Evolutionary conservation across 23 tunicate species (phyloP), one percentile per base, ranked within the genome.

Genomic region (Ciona savignyi): DNA sequence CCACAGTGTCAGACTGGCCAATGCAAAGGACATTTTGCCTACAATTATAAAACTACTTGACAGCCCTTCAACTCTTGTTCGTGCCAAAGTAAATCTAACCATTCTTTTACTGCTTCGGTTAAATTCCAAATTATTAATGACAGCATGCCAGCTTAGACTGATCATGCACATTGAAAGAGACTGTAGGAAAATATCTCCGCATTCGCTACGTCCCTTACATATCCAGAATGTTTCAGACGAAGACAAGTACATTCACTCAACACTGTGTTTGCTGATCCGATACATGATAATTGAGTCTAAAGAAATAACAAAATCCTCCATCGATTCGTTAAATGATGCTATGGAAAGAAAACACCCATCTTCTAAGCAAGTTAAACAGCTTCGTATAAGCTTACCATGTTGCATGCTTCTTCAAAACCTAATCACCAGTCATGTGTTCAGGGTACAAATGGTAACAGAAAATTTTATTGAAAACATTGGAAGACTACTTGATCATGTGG

Each of bases 81-180:
- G 97, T 1, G 89, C 91, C 3, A 91, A 91, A 77, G 74, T 91
- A 0, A 75, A 79, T 71, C 67, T 91, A 3, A 80, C 87, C 22
- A 72, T 84, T 22, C 28, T 85, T 28, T 31, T 91, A 69, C 65
- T 91, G 28, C 70, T 91, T 67, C 79, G 78, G 35, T 68, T 83
- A 35, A 51, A 74, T n/a, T 77, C 91, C 2, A 68, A 49, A 27
- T 24, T 75, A 9, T 28, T 91, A 32, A 71, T 76, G 27, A 64
- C 83, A 2, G 90, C 90, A 42, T 91, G 97, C 60, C 79, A 85
- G 27, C 80, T 81, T 65, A 80, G 97, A 35, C 76, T 91, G 49
- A 82, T 91, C 20, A 91, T 91, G 97, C 84, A 84, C 70, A 85
- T 91, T 62, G 97, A 91, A 42, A 60, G 97, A 71, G 97, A 91